Percentiles rank a stretch among this genome's conserved stretches.
Conservation (phyloP, 2,113 vertebrate genomes). For the Lonchura striata region DNA sequence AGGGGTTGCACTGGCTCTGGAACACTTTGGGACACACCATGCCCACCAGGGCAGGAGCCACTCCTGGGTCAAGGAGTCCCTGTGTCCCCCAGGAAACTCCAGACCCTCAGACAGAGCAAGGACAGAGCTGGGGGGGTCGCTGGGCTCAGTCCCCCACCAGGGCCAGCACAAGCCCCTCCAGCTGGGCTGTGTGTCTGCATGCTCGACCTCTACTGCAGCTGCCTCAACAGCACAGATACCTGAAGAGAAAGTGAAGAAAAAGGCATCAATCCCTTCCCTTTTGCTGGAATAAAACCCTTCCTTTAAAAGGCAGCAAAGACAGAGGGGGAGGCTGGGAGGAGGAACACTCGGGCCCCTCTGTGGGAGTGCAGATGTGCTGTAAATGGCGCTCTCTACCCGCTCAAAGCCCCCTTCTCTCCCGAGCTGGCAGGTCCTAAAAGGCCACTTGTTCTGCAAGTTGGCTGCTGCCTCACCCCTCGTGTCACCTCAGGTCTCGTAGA, state of each 20-base stretch:
- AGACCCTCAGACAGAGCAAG: neutral
- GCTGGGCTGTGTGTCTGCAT: fast-evolving
- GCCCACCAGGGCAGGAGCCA: neutral
- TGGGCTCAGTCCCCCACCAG: neutral
- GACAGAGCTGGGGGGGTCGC: neutral
- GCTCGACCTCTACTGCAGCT: neutral
- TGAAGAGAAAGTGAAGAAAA: neutral
- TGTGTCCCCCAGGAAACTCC: fast-evolving
- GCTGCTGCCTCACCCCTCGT: neutral
- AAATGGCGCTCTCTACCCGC: neutral
- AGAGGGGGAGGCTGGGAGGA: neutral
- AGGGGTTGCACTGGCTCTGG: neutral
- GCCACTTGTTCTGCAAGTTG: constrained; percentile 43
- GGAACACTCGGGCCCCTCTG: neutral
- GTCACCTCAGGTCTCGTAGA: neutral
- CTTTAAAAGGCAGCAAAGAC: neutral
- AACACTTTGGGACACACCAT: fast-evolving
- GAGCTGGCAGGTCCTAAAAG: constrained; percentile 48
- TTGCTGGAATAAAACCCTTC: neutral
- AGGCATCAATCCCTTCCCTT: neutral
- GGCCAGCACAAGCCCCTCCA: neutral
- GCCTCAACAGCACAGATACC: neutral
- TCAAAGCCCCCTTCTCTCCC: constrained; percentile 53
- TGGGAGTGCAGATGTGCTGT: constrained; percentile 37
- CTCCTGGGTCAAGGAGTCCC: neutral